phyloP scores from a whole-genome alignment of 2,797 vertebrate species.

The Pangasius djambal region DNA sequence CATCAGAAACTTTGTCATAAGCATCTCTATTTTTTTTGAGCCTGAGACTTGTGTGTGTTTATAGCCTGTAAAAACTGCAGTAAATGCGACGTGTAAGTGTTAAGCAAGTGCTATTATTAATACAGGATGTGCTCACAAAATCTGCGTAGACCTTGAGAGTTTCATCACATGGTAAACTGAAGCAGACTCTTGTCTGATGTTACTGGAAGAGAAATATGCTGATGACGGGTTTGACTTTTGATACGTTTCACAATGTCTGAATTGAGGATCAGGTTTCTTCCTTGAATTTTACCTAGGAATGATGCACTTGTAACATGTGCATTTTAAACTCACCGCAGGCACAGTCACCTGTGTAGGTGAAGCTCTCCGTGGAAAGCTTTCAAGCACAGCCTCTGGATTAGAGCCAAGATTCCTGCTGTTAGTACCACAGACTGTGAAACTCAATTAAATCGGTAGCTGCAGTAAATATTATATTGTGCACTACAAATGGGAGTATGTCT shows the following conservation, averaged over 20 bases:
- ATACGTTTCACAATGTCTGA: not conserved
- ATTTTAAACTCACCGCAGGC: not conserved
- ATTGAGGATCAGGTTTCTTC: not conserved
- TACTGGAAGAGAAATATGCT: not conserved
- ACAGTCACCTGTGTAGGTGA: constrained; percentile 30
- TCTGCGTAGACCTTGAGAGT: not conserved
- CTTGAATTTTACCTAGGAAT: not conserved
- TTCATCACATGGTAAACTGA: not conserved
- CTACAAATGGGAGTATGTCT: constrained; percentile 16
- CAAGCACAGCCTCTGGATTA: constrained; percentile 4
- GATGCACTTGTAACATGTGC: not conserved
- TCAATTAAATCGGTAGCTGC: constrained; percentile 12
- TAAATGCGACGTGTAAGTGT: not conserved
- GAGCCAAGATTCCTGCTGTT: not conserved
- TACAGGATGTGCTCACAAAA: not conserved
- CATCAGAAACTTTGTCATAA: constrained; percentile 37
- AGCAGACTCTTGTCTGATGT: not conserved
- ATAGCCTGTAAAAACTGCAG: not conserved
- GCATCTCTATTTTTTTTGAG: constrained; percentile 36
- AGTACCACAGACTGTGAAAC: not conserved
- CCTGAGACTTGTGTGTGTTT: constrained; percentile 33
- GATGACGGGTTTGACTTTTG: not conserved
- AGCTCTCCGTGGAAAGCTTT: not conserved
- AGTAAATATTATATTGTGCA: constrained; percentile 25
- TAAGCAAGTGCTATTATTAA: not conserved